phyloP scores from a whole-genome alignment of 2,797 vertebrate genomes.

The Acrossocheilus wenchowensis region DNA sequence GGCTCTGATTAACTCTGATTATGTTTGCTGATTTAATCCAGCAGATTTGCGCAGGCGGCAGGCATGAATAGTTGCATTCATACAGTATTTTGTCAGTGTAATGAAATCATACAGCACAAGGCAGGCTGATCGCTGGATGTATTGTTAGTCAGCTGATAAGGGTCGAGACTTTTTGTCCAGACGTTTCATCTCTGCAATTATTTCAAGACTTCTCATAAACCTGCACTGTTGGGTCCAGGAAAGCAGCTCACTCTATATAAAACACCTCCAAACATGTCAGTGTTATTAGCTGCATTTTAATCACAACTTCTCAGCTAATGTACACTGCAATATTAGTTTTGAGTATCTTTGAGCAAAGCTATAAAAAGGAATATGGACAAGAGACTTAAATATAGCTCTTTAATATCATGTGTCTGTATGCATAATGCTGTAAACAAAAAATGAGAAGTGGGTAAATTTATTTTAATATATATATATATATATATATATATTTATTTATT shows the following conservation, averaged over 20 bases:
- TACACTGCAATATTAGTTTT: neutral
- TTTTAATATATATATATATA: neutral
- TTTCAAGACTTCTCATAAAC: constrained; percentile 37
- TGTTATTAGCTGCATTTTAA: neutral
- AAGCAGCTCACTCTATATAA: neutral
- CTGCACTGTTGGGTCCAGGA: constrained; percentile 6
- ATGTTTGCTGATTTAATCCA: constrained; percentile 16
- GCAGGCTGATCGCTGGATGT: constrained; percentile 23
- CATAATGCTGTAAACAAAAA: constrained; percentile 5
- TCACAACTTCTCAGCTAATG: neutral
- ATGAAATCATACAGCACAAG: constrained; percentile 28
- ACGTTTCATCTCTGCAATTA: constrained; percentile 38
- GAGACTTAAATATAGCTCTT: neutral
- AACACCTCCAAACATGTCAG: constrained; percentile 16
- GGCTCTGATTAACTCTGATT: constrained; percentile 13
- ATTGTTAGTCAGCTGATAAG: constrained; percentile 48
- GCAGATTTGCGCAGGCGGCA: neutral
- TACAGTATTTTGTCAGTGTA: constrained; percentile 11
- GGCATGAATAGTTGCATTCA: constrained; percentile 44
- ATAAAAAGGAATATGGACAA: neutral
- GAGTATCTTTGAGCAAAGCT: neutral
- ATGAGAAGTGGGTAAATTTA: constrained; percentile 22
- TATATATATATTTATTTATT: too few relatives aligned
- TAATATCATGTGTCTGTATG: neutral
- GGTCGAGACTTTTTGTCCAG: constrained; percentile 46